phyloP scores from a whole-genome alignment of 2,113 vertebrate genomes.

The Vulpes vulpes region DNA sequence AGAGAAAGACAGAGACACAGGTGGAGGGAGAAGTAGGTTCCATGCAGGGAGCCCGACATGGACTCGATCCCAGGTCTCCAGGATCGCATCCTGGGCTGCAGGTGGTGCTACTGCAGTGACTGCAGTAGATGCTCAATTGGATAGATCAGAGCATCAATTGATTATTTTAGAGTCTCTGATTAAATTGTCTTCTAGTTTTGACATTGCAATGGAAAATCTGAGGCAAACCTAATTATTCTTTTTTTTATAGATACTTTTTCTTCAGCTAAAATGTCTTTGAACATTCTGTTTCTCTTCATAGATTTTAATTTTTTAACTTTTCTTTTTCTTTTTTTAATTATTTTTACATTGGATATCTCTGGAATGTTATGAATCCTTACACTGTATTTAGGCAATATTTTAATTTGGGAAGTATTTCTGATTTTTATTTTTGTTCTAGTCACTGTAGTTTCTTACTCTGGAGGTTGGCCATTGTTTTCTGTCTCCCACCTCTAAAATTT shows the following conservation, averaged over 20 bases:
- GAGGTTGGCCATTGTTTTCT: neutral
- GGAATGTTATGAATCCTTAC: neutral
- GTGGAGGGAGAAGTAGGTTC: too few relatives aligned
- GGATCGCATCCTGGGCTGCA: too few relatives aligned
- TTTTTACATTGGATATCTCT: neutral
- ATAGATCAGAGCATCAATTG: neutral
- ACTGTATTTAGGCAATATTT: neutral
- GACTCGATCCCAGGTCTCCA: too few relatives aligned
- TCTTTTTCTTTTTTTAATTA: neutral
- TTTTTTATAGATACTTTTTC: neutral
- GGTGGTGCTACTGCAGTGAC: neutral
- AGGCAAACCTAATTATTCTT: neutral
- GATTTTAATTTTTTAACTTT: neutral
- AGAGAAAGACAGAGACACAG: too few relatives aligned
- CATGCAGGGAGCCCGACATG: too few relatives aligned
- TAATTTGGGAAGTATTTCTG: neutral
- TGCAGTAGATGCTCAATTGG: too few relatives aligned
- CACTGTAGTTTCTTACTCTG: neutral
- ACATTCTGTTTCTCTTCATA: neutral
- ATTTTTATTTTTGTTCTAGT: neutral
- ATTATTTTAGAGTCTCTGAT: neutral
- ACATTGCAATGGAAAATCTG: neutral
- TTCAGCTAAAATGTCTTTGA: neutral
- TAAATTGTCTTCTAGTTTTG: slow-evolving; percentile 14
- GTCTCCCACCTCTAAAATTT: neutral